Percentiles rank a stretch among this genome's conserved stretches.
phyloP scores from a whole-genome alignment of 2,797 vertebrate species.

The Natrix natrix region DNA sequence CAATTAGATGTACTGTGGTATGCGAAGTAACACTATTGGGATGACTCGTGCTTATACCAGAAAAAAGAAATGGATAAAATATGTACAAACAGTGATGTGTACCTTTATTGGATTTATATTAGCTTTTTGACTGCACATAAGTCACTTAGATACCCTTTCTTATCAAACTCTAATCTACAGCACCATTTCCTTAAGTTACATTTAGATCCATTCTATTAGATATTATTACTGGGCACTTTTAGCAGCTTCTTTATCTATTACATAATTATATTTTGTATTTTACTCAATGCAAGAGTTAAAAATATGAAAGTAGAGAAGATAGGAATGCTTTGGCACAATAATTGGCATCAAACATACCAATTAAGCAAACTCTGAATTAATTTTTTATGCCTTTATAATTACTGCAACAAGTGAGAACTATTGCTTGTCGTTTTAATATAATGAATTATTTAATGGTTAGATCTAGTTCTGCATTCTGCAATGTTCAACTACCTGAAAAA shows the following conservation, averaged over 20 bases:
- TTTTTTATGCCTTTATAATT: conserved; percentile 69
- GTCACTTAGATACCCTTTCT: background rate
- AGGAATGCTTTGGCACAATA: conserved; percentile 43
- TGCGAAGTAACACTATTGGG: background rate
- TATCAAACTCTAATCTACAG: background rate
- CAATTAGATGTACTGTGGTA: background rate
- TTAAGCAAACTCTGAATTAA: conserved; percentile 65
- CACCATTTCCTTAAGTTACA: conserved; percentile 42
- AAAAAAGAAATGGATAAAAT: background rate
- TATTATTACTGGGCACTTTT: conserved; percentile 43
- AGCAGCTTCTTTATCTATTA: conserved; percentile 48
- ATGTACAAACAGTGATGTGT: background rate
- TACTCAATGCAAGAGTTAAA: conserved; percentile 63
- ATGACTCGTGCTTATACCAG: background rate
- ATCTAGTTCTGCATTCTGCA: conserved; percentile 56
- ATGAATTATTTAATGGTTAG: conserved; percentile 62
- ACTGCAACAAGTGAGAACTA: conserved; percentile 63
- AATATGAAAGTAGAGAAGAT: conserved; percentile 35
- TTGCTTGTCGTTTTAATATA: conserved; percentile 61
- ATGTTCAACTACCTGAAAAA: conserved; percentile 58
- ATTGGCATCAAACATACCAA: conserved; percentile 62
- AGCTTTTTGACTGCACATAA: background rate
- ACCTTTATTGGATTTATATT: background rate
- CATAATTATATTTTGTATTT: conserved; percentile 63
- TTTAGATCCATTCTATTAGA: conserved; percentile 37